These are phyloP conservation scores for Mystacornis crossleyi DNA, from an alignment of 2,113 vertebrate species.

Conservation along the genomic window DNA sequence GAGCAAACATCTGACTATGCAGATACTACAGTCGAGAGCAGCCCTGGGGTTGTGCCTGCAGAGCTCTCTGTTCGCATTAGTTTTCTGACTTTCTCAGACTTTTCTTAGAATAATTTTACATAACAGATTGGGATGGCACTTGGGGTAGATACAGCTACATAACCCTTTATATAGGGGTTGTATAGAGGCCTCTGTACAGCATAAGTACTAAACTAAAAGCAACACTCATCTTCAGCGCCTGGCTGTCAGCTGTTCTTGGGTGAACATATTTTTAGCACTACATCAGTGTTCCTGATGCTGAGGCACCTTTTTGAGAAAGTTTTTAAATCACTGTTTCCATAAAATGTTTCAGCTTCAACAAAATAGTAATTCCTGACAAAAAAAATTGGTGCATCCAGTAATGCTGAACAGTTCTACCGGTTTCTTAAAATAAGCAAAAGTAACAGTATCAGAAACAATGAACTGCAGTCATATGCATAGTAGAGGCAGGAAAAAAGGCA, in stretches of 20 bases:
- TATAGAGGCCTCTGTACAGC: not conserved
- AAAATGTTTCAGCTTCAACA: not conserved
- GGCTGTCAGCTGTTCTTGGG: not conserved
- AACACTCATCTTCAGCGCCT: not conserved
- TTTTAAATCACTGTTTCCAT: not conserved
- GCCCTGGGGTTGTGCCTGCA: not conserved
- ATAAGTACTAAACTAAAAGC: not conserved
- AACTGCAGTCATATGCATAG: not conserved
- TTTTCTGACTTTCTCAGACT: conserved; percentile 21
- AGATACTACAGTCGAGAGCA: not conserved
- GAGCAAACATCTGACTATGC: conserved; percentile 5
- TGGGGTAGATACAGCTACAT: not conserved
- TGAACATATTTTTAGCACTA: not conserved
- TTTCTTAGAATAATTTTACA: not conserved
- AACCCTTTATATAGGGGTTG: not conserved
- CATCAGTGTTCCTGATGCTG: not conserved
- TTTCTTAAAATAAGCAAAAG: not conserved
- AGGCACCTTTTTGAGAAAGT: not conserved
- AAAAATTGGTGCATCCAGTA: not conserved
- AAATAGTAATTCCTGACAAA: not conserved
- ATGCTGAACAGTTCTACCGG: not conserved
- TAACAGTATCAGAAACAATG: not conserved
- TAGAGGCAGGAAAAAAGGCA: not conserved
- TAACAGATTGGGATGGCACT: not conserved
- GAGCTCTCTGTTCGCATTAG: not conserved